Conservation (phyloP, 35 echinoderm and acorn worm genomes). For the Ptychodera flava region DNA sequence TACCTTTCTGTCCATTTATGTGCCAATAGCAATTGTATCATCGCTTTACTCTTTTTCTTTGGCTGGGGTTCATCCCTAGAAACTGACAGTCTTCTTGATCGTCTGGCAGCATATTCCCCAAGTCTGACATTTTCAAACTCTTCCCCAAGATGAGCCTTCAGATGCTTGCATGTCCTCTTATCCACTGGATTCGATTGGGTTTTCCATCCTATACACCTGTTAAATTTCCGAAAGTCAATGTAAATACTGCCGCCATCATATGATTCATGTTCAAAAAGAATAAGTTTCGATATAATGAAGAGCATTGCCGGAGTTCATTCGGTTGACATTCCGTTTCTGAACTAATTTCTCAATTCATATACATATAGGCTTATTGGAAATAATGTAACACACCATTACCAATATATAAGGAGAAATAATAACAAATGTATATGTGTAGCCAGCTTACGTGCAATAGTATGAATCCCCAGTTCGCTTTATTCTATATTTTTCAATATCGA, state of each 20-base stretch:
- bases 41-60: neutral
- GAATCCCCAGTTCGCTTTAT: neutral
- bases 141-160: neutral
- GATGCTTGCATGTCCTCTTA: neutral
- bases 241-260: too few species aligned
- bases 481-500: neutral
- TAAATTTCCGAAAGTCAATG: too few species aligned
- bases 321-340: too few species aligned
- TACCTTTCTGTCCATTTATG: constrained; percentile 30
- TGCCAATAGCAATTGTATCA: constrained; percentile 10
- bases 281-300: too few species aligned
- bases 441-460: neutral
- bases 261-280: too few species aligned
- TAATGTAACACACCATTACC: too few species aligned
- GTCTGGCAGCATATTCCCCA: neutral
- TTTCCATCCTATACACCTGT: neutral
- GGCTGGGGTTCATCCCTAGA: neutral
- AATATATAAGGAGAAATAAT: too few species aligned
- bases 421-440: too few species aligned
- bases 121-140: neutral
- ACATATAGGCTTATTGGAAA: too few species aligned
- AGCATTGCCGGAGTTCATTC: too few species aligned
- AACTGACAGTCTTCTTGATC: neutral
- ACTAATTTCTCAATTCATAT: too few species aligned
- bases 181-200: neutral